Evolutionary conservation across 2,888 invertebrate species (phyloP).

Genomic region (Trisateles emortualis): DNA sequence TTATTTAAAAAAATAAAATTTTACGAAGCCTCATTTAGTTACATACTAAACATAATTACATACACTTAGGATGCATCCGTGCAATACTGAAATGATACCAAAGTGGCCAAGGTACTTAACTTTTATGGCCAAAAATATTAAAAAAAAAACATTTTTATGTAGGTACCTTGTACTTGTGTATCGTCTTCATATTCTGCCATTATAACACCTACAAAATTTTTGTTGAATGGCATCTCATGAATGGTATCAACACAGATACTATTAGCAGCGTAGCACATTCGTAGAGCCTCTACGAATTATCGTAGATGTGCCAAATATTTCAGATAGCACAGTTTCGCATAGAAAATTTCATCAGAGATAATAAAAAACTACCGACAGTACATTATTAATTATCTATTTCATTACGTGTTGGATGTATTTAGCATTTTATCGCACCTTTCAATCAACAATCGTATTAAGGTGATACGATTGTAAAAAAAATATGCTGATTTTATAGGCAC

Average conservation of each 20-base stretch:
- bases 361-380: slow-evolving; percentile 26
- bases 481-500: slow-evolving; percentile 56
- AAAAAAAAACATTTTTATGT: not conserved
- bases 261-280: slow-evolving; percentile 64
- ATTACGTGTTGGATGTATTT: slow-evolving; percentile 29
- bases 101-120: not conserved
- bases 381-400: slow-evolving; percentile 28
- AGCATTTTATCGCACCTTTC: slow-evolving; percentile 29
- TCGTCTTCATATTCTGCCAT: not conserved
- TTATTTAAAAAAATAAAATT: slow-evolving; percentile 8
- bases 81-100: not conserved
- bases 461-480: too few species aligned
- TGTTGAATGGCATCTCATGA: slow-evolving; percentile 10
- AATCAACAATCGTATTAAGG: too few species aligned
- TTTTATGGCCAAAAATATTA: not conserved
- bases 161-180: not conserved
- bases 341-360: slow-evolving; percentile 19
- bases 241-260: slow-evolving; percentile 19
- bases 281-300: slow-evolving; percentile 74
- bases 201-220: slow-evolving; percentile 1
- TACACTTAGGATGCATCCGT: not conserved
- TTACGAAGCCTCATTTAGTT: slow-evolving; percentile 2
- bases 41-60: not conserved
- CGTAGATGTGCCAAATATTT: slow-evolving; percentile 58
- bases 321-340: slow-evolving; percentile 17